Evolutionary conservation across 92 coral and sea anemone species (phyloP).

Genomic region (Bergia sp.): DNA sequence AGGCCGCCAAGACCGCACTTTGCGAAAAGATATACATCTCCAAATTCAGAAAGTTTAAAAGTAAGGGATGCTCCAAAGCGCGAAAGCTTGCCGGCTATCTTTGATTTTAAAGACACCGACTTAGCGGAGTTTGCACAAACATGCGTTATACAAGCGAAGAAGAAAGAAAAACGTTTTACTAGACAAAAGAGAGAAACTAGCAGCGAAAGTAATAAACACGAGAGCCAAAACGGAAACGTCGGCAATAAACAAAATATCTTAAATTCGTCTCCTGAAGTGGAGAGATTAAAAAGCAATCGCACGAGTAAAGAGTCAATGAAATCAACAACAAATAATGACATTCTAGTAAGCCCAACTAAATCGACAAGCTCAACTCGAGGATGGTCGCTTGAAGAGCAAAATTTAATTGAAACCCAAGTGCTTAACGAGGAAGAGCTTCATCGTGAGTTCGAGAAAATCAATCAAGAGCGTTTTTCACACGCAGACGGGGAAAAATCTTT

Average conservation of each 20-base stretch:
- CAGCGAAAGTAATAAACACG: conserved; percentile 25
- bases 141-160: conserved; percentile 26
- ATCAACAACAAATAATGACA: not conserved
- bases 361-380: not conserved
- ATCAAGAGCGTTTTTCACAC: not conserved
- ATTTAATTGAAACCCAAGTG: not conserved
- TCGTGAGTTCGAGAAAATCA: not conserved
- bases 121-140: conserved; percentile 32
- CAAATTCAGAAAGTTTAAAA: conserved; percentile 30
- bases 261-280: not conserved
- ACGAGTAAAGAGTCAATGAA: not conserved
- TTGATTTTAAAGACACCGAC: conserved; percentile 26
- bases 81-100: conserved; percentile 26
- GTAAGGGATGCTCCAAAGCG: not conserved
- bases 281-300: not conserved
- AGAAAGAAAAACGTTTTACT: not conserved
- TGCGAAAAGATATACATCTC: conserved; percentile 17
- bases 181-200: conserved; percentile 2
- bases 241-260: conserved; percentile 1
- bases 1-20: conserved; percentile 30
- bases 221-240: not conserved
- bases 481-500: not conserved
- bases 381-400: conserved; percentile 16
- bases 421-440: not conserved
- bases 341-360: not conserved